Base-by-base conservation (phyloP, 2,113 vertebrate genomes). In the Heterocephalus glaber region DNA sequence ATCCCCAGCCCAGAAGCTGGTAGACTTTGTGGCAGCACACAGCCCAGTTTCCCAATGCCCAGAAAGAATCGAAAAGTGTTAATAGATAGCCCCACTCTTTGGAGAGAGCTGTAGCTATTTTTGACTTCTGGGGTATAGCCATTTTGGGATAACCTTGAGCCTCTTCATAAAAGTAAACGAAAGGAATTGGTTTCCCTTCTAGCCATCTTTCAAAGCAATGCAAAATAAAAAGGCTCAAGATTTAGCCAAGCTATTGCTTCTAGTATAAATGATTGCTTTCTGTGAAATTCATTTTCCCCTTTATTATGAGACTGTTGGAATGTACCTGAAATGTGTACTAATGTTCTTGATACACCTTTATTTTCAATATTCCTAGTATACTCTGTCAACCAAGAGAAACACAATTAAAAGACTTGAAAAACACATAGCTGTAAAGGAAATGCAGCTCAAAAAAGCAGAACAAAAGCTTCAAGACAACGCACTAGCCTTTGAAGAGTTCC, bases 401-500 rank as follows among this genome's bases (percentile, higher is more conserved):
- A 94, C 96, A 22, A 98, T 98, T 74, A 90, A 72, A 44, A 95
- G 63, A 17, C 92, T 97, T 89, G 97, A 98, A 87, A 96, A 72
- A 44, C 70, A 84, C 87, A 94, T 97, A 3, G 35, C n/a, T 33
- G 12, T 8, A 13, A 97, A 98, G 81, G 97, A 98, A 80, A 83
- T 2, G 22, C 96, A 97, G 38, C 85, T 98, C 30, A 68, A 8
- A 54, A 91, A 84, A 9, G 98, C 98, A 13, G 98, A 98, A 80
- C 94, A 65, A 80, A 98, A 97, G 80, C 93, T 98, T 8, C 92
- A 98, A 63, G 96, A 98, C 1, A 98, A 98, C 0, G 92, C 98
- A 0, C 0, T 97, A 2, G 97, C 97, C 56, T 98, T 98, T 87
- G 98, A 98, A 72, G 98, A 98, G 63, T 98, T 98, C 95, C 97